Base-by-base conservation (phyloP, 2,888 invertebrate species). In the Liodrosophila aerea region DNA sequence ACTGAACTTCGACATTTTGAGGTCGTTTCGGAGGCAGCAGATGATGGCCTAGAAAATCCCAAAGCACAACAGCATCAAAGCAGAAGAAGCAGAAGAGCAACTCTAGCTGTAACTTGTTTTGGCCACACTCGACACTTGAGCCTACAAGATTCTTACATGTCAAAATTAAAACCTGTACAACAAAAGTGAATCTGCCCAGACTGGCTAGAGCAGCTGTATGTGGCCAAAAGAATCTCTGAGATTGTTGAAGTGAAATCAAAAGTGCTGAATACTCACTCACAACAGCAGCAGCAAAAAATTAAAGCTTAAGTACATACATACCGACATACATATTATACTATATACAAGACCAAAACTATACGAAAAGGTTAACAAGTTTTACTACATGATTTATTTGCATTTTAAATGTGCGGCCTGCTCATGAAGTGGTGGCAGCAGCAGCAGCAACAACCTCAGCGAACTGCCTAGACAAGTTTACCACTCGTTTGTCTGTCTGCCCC, bases 291-390 rank as follows among this genome's bases (percentile, higher is more conserved):
- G 30, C 58, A 45, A 39, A 43, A 59, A 33, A 52, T 47, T 51
- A 2, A 40, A 22, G 22, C 7, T 29, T 5, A 45, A 11, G 27
- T 9, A 46, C 8, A 40, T 12, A 51, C 33, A 69, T n/a, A 57
- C 8, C 56, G 27, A 39, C 30, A 43, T 33, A 54, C 4, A 33
- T 15, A 49, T 37, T 22, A 4, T 2, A 4, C 39, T 27, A 41
- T 50, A 7, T 34, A 36, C 33, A 29, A 49, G 31, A 49, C 64
- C 64, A 64, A 71, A 68, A 68, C 65, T 60, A 80, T 69, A 73
- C 49, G 76, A 82, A 88, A 88, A 87, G 88, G 88, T 87, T 87
- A 88, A 87, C 88, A 81, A 86, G 87, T 87, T 88, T 87, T 85
- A 75, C 72, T 83, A 84, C 75, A 81, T 85, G 81, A 83, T 84